Percentiles rank a stretch among this genome's conserved stretches.
Evolutionary conservation across 2,888 invertebrate species (phyloP).

Genomic region (Lysandra coridon): DNA sequence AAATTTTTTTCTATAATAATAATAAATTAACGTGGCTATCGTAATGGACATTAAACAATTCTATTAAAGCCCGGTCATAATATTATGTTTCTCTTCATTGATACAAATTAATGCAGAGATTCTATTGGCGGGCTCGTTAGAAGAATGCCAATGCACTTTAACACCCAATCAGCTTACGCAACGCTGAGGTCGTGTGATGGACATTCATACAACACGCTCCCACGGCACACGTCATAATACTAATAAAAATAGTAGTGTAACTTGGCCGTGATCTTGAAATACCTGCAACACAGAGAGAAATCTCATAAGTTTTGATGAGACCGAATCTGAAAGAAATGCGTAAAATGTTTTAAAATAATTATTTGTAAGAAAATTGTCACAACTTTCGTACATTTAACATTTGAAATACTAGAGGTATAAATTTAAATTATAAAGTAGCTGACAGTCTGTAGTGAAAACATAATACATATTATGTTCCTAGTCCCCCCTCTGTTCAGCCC

Average conservation of each 20-base stretch:
- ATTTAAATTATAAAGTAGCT: too few species aligned
- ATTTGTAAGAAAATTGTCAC: too few species aligned
- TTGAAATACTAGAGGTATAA: too few species aligned
- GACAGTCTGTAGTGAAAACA: too few species aligned
- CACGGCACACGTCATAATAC: conserved; percentile 51
- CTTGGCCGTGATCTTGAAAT: neutral
- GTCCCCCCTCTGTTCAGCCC: too few species aligned
- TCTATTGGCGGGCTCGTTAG: conserved; percentile 77
- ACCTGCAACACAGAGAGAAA: too few species aligned
- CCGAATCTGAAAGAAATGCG: too few species aligned
- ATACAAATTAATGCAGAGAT: neutral
- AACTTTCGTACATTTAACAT: too few species aligned
- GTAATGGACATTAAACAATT: neutral
- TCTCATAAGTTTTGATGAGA: too few species aligned
- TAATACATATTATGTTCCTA: too few species aligned
- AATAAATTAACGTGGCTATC: too few species aligned
- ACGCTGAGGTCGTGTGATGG: conserved; percentile 63
- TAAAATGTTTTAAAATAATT: too few species aligned
- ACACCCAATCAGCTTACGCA: conserved; percentile 53
- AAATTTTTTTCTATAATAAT: neutral
- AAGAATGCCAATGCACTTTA: conserved; percentile 32
- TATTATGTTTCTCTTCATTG: conserved; percentile 1
- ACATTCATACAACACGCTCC: conserved; percentile 58
- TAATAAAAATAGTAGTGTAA: neutral
- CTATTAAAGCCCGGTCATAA: neutral